Base-by-base conservation (phyloP, 2,888 invertebrate genomes). In the Eristalinus sepulchralis region DNA sequence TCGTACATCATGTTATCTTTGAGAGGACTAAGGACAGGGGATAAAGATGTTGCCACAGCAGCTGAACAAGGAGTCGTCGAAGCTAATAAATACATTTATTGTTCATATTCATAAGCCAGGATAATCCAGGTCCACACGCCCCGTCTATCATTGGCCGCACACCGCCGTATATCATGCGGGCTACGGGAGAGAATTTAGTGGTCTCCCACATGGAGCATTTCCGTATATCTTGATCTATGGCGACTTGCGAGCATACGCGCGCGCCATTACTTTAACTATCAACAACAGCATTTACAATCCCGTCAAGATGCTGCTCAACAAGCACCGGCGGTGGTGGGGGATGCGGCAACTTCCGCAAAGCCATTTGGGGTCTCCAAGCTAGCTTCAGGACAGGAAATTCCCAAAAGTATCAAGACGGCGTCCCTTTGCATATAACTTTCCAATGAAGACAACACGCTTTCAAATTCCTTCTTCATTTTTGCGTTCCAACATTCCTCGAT, bases 381-480 rank as follows among this genome's bases (percentile, higher is more conserved):
- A 70, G 81, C 77, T 85, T 78, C 31, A 55, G 81, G 77, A 81
- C 85, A 82, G 85, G 85, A 85, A 85, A 73, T 85, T 81, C 77
- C 55, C 72, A 59, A 81, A 81, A 76, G 62, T 72, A 64, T 76
- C 76, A 66, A 82, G 76, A 83, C 68, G 79, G 57, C 84, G 63
- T 76, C 76, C 75, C 34, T 84, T 70, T 83, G 77, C 72, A 75
- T 83, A 79, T 70, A 71, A 68, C 47, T 72, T 85, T 85, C 72
- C 77, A 85, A 77, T 85, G 81, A 81, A 81, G 68, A 53, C 72
- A 53, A 71, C 60, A 71, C 59, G 80, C 71, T 80, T 76, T 71
- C 47, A 60, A 60, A 60, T 57, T 71, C 60, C 47, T 79, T 24
- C 55, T 77, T 53, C 68, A 62, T 34, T 67, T 59, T 33, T 67